Evolutionary conservation across 2,888 invertebrate genomes (phyloP).

Genomic region (Acronicta alni): DNA sequence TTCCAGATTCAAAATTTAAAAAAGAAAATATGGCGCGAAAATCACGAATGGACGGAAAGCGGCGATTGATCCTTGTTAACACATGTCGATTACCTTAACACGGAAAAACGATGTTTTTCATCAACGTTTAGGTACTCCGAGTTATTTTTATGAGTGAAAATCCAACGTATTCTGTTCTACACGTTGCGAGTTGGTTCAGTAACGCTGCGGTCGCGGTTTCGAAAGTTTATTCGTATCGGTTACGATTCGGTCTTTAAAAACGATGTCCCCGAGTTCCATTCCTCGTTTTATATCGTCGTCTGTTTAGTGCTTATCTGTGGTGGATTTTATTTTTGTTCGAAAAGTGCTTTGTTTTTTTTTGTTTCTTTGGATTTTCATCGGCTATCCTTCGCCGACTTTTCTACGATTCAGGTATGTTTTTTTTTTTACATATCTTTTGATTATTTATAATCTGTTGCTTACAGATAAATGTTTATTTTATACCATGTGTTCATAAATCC

Average conservation of each 20-base stretch:
- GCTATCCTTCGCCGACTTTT: conserved; percentile 23
- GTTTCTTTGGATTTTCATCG: conserved; percentile 48
- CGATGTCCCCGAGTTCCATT: conserved; percentile 46
- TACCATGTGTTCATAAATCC: background rate
- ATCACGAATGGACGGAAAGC: conserved; percentile 24
- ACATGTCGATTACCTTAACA: conserved; percentile 53
- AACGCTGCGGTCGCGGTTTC: conserved; percentile 56
- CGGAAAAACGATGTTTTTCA: conserved; percentile 72
- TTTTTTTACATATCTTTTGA: conserved; percentile 1
- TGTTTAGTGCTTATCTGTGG: conserved; percentile 59
- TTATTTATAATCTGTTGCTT: background rate
- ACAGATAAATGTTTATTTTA: background rate
- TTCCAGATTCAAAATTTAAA: conserved; percentile 10
- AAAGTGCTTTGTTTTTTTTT: conserved; percentile 39
- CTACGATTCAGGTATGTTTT: conserved; percentile 52
- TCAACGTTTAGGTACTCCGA: conserved; percentile 62
- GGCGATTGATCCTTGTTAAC: conserved; percentile 48
- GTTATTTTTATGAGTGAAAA: conserved; percentile 81
- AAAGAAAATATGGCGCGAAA: conserved; percentile 24
- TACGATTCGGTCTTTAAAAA: conserved; percentile 53
- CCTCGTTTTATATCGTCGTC: conserved; percentile 42
- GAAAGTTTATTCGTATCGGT: conserved; percentile 54
- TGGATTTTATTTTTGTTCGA: conserved; percentile 53
- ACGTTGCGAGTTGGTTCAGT: conserved; percentile 54
- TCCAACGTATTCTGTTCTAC: conserved; percentile 62